Evolutionary conservation across 2,113 vertebrate species (phyloP), one percentile per base, ranked within the genome.

Genomic region (Thamnaconus septentrionalis): DNA sequence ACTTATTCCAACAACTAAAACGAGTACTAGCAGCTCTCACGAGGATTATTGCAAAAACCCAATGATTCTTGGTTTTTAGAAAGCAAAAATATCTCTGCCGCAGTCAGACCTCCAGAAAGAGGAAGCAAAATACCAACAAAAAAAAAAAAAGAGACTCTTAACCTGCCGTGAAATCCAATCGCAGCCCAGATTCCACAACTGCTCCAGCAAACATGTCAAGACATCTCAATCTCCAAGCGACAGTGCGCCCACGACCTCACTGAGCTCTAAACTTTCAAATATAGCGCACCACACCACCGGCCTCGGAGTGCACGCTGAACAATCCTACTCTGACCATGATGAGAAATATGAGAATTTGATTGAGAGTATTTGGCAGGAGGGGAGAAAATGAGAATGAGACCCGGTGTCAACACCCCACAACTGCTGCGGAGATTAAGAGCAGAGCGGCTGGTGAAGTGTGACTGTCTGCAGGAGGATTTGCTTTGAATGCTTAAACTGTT

Each of bases 171-270:
- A 73, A 64, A 70, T 52, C 8, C 6, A 42, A 64, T 44, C 56
- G 4, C 53, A 61, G 48, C 55, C 31, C 64, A 45, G 52, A 64
- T 52, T 59, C 10, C 59, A 57, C 5, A 42, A 57, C 59, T 48
- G 48, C 50, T 11, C 53, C 47, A 64, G 49, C 8, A 74, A 73
- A 69, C 69, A 66, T 53, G 18, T 66, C 54, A 58, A 59, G 42
- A 56, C n/a, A 3, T 43, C 50, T 63, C 43, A 11, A 5, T 5
- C 18, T 51, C 12, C 18, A 50, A 43, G 10, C 46, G 54, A 71
- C 49, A 58, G 60, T 51, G 41, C 56, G 50, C 47, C 49, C 8
- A 8, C 43, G 51, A 66, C 71, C 59, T 66, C 59, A 43, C 56
- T 31, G 18, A 31, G 18, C 18, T 31, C 18, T 31, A 31, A 31